phyloP scores from a whole-genome alignment of 2,113 vertebrate species.

The Actenoides hombroni region DNA sequence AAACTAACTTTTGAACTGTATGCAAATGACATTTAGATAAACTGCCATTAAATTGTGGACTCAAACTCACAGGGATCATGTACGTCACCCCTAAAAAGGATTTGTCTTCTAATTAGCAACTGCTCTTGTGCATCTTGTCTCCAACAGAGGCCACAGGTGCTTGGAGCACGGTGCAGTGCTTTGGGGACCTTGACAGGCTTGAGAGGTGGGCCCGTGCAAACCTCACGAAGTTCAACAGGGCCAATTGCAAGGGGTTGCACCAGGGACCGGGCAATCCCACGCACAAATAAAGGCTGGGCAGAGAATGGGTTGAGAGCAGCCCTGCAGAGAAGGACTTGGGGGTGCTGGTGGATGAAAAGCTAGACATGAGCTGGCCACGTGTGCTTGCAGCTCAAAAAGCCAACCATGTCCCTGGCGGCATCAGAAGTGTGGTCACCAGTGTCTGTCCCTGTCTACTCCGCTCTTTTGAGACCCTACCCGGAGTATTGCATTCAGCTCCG shows the following conservation, averaged over 20 bases:
- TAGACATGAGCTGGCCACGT: background rate
- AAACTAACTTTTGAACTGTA: background rate
- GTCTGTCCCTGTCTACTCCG: background rate
- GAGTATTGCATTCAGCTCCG: background rate
- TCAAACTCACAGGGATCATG: background rate
- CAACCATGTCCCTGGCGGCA: background rate
- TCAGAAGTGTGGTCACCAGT: background rate
- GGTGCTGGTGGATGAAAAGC: background rate
- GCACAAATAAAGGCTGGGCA: background rate
- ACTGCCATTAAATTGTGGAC: background rate
- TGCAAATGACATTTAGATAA: background rate
- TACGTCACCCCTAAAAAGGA: background rate
- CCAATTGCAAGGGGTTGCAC: background rate
- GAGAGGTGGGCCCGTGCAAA: background rate
- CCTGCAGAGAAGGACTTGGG: background rate
- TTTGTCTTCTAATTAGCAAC: background rate
- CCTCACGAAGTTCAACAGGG: background rate
- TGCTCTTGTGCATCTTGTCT: background rate
- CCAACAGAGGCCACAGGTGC: background rate
- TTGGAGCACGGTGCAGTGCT: fast-evolving
- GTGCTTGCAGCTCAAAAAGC: background rate
- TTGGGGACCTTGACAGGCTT: background rate
- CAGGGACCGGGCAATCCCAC: background rate
- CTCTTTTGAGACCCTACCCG: background rate
- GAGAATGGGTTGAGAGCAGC: background rate